These are phyloP conservation scores for Sebastes hopkinsi DNA, from an alignment of 2,797 vertebrate genomes.

Conservation along the genomic window DNA sequence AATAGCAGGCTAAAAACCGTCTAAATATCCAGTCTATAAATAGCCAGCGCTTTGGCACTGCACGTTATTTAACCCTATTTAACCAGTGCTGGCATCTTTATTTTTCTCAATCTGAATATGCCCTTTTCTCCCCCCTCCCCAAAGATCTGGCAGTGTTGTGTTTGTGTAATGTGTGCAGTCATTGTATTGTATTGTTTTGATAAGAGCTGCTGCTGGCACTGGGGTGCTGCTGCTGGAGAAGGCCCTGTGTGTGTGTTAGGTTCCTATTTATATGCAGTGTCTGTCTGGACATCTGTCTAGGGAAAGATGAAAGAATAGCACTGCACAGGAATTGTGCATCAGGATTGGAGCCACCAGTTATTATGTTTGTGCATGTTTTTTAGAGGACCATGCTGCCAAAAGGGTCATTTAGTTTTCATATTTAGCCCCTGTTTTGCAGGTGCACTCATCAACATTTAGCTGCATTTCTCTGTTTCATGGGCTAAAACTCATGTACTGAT, in stretches of 20 bases:
- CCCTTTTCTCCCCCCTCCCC: not conserved
- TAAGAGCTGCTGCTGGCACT: slow-evolving; percentile 67
- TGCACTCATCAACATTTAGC: not conserved
- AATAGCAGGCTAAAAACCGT: slow-evolving; percentile 19
- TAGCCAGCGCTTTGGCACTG: slow-evolving; percentile 25
- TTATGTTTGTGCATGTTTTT: slow-evolving; percentile 37
- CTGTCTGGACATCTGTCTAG: slow-evolving; percentile 80
- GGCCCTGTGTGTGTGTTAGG: slow-evolving; percentile 68
- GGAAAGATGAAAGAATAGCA: slow-evolving; percentile 67
- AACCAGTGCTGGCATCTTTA: slow-evolving; percentile 55
- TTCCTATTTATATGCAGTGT: slow-evolving; percentile 78
- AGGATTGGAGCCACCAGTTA: slow-evolving; percentile 19
- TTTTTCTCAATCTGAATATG: slow-evolving; percentile 37
- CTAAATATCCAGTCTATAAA: slow-evolving; percentile 40
- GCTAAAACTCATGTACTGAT: not conserved
- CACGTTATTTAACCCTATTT: slow-evolving; percentile 35
- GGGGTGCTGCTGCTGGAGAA: slow-evolving; percentile 54
- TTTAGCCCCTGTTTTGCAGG: slow-evolving; percentile 15
- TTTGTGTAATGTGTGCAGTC: slow-evolving; percentile 72
- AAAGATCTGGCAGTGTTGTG: slow-evolving; percentile 58
- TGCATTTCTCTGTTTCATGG: not conserved
- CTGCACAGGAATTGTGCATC: slow-evolving; percentile 63
- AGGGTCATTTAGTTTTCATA: not conserved
- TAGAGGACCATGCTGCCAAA: not conserved
- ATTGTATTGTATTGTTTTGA: slow-evolving; percentile 79